Base-by-base conservation (phyloP, 37 sponge, comb jelly and placozoan genomes). In the Ephydatia muelleri region DNA sequence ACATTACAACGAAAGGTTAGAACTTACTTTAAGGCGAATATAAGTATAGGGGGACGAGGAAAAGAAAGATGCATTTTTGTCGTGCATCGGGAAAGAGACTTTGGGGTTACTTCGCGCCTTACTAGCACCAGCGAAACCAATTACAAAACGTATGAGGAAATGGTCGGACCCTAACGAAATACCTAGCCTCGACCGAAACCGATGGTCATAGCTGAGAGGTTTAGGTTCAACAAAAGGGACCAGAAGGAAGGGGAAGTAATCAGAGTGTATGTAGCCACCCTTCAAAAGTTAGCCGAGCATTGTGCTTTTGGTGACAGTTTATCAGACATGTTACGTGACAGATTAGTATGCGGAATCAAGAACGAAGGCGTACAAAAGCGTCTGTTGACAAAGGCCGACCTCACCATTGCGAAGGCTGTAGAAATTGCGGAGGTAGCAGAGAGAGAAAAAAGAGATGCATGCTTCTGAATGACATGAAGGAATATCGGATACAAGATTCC, bases 271-370 rank as follows among this genome's bases (percentile, higher is more conserved):
- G 16, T 57, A 57, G 57, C 57, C 57, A 57, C 19, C 57, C 57
- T 57, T 57, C 57, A 57, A 57, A 57, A 11, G 57, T 57, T 57
- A 57, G 57, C 57, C 57, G 12, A 57, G 16, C 57, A 57, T 57
- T 57, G 57, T 57, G 57, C 57, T 57, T 57, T 57, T 57, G 57
- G 57, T 57, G 57, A 57, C 57, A 57, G 57, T 57, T 57, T 57
- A 57, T 57, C 57, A 11, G 19, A 57, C 57, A 57, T 57, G 57
- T 5, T 57, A 57, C 57, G 19, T 57, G 57, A 57, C 57, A 57
- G 57, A 57, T 11, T 57, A 57, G 57, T 57, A 57, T 57, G 57
- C 57, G 57, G 57, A 57, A n/a, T n/a, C 47, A 43, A 8, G 47
- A 8, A 43, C 47, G n/a, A 43, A 57, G 19, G 57, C 19, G 57